phyloP scores from a whole-genome alignment of 2,797 vertebrate genomes.

The Hyperoplus immaculatus region DNA sequence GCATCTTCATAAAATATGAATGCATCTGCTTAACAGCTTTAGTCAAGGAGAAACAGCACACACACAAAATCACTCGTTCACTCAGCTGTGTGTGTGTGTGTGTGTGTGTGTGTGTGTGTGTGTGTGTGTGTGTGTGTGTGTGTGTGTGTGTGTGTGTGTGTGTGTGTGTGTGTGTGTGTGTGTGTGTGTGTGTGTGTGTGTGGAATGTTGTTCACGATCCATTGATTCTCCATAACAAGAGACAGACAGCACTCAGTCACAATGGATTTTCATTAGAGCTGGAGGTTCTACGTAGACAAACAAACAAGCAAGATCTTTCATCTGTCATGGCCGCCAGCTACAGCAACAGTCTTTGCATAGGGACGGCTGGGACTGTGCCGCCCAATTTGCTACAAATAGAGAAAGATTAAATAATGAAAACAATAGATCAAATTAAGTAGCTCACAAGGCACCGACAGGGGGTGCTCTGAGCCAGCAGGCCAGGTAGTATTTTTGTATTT shows the following conservation, averaged over 20 bases:
- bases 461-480: neutral
- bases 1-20: slow-evolving; percentile 48
- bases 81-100: neutral
- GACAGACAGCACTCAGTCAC: slow-evolving; percentile 1
- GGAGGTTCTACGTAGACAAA: neutral
- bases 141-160: neutral
- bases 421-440: too few relatives aligned
- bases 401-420: neutral
- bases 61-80: neutral
- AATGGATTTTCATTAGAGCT: slow-evolving; percentile 13
- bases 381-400: neutral
- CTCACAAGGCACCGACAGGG: neutral
- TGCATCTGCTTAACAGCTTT: slow-evolving; percentile 25
- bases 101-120: too few relatives aligned
- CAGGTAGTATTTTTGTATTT: too few relatives aligned
- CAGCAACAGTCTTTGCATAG: neutral
- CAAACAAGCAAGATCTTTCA: neutral
- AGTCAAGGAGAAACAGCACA: slow-evolving; percentile 1
- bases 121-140: too few relatives aligned
- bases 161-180: neutral
- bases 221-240: slow-evolving; percentile 4
- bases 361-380: neutral
- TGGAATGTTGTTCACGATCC: neutral
- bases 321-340: neutral
- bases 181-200: slow-evolving; percentile 1